Base-by-base conservation (phyloP, 2,888 invertebrate genomes). In the Hartigia nigra region DNA sequence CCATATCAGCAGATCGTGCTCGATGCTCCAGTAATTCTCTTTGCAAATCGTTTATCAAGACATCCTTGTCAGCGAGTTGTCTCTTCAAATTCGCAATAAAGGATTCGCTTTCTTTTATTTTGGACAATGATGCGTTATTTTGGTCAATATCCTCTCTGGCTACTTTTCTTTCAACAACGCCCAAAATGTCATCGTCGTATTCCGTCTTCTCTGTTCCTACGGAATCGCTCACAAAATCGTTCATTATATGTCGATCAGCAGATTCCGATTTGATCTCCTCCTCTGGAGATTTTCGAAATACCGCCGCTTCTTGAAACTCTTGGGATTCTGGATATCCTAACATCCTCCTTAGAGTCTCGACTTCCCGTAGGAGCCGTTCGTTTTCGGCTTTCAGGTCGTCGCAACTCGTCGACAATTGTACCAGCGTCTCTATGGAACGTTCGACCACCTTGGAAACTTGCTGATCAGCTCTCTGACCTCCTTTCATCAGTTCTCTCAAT, bases 401-500 rank as follows among this genome's bases (percentile, higher is more conserved):
- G 79, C 87, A 88, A 77, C 81, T 85, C 39, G 81, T 86, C 70
- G 89, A 87, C 12, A 88, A 79, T 77, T 89, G 87, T 9, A 82
- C 84, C 78, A 88, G 76, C 4, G 87, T 87, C 74, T 88, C 88
- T 36, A 90, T 88, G 55, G 90, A 88, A 79, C 84, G 86, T 77
- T 89, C 87, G 55, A 88, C 87, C 4, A 87, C 86, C 75, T 82
- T 82, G 12, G 86, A 80, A 34, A 87, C 87, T 76, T 85, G 85
- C 76, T 86, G 84, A 76, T 88, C 89, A 55, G 82, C 82, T 76
- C 82, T 83, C 77, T 86, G 82, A 23, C 85, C 87, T 34, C 85
- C 88, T 79, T 87, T 87, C 86, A 86, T 87, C 77, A 91, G 80
- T 74, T 90, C 88, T 0, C 87, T 84, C 74, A 91, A 82, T 79